These are phyloP conservation scores for Anguilla pacifica DNA, from an alignment of 2,797 vertebrate species.

Conservation along the genomic window DNA sequence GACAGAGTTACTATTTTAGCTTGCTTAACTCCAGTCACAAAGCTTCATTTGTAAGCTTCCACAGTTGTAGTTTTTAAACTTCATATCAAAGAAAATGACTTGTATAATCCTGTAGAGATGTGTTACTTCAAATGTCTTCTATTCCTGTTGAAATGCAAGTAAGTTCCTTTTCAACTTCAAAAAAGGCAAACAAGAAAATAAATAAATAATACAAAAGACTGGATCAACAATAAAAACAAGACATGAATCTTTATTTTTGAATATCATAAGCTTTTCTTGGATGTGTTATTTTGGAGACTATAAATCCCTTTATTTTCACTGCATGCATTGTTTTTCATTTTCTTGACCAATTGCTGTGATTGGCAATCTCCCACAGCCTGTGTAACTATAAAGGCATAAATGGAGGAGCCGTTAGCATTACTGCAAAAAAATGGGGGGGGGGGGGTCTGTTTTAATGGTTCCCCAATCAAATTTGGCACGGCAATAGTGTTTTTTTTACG, in stretches of 20 bases:
- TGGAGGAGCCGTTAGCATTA: neutral
- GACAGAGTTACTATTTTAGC: neutral
- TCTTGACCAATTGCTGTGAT: neutral
- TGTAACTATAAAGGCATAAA: neutral
- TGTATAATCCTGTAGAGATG: neutral
- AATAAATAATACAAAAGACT: neutral
- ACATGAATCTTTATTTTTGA: neutral
- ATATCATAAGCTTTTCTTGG: neutral
- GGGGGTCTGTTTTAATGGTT: neutral
- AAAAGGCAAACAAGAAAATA: neutral
- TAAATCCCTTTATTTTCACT: neutral
- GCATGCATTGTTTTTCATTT: neutral
- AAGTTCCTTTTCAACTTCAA: neutral
- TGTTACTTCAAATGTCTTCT: neutral
- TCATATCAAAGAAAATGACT: neutral
- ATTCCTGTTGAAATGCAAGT: neutral
- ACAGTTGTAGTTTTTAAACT: neutral
- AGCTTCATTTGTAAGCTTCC: neutral
- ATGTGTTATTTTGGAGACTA: neutral
- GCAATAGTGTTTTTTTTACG: neutral
- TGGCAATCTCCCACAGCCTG: neutral
- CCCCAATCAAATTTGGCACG: neutral
- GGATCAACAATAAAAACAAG: neutral
- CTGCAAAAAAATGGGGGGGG: neutral
- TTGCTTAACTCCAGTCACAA: neutral